Evolutionary conservation across 2,888 invertebrate species (phyloP).

Genomic region (Zelleria hepariella): DNA sequence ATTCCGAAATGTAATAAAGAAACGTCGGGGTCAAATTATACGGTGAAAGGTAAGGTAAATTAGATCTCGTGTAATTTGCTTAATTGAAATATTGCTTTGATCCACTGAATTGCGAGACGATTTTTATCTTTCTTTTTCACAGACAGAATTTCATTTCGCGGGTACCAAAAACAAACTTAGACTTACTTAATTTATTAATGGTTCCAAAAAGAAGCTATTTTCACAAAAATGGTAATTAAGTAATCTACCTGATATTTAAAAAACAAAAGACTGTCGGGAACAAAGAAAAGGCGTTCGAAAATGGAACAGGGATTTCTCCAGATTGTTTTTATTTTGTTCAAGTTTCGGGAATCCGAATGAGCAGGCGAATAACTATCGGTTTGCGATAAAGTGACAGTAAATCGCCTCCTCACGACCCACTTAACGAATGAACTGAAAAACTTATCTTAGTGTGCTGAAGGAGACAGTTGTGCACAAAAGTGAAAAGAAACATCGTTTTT

Average conservation of each 20-base stretch:
- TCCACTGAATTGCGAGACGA: background rate
- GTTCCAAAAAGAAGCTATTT: background rate
- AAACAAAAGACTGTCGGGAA: background rate
- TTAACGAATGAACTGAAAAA: constrained; percentile 68
- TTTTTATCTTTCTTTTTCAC: background rate
- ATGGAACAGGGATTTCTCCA: background rate
- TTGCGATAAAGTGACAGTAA: constrained; percentile 46
- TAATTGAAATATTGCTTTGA: background rate
- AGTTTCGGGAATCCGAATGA: background rate
- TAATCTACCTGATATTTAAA: background rate
- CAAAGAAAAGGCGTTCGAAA: background rate
- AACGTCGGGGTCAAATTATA: background rate
- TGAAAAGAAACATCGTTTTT: no score
- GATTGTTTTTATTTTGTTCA: background rate
- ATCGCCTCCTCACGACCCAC: constrained; percentile 57
- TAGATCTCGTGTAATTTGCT: background rate
- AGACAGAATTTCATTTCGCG: background rate
- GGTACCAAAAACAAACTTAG: background rate
- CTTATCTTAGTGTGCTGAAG: constrained; percentile 49
- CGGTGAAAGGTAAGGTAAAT: background rate
- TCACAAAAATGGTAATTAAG: background rate
- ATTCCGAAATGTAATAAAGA: background rate
- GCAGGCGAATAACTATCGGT: constrained; percentile 38
- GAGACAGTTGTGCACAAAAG: constrained; percentile 26
- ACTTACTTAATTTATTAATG: no score